A percentile compares a stretch with the other conserved stretches of the same genome.
Evolutionary conservation across 2,113 vertebrate genomes (phyloP).

Genomic region (Platanista minor): DNA sequence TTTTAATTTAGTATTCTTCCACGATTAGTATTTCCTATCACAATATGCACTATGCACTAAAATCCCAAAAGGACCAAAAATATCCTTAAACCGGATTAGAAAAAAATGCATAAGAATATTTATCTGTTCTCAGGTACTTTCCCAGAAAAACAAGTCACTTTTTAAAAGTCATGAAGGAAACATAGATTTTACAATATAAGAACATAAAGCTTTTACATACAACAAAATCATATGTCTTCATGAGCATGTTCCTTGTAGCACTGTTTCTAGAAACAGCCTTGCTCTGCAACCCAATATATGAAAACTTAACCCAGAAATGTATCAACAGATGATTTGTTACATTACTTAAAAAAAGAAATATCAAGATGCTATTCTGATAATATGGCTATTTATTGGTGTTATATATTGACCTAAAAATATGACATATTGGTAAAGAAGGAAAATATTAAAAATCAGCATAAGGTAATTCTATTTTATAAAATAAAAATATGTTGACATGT

Average conservation of each 20-base stretch:
- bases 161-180: neutral
- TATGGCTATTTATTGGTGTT: neutral
- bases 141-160: neutral
- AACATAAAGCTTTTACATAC: neutral
- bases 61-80: conserved; percentile 9
- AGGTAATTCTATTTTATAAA: neutral
- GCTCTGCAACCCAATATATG: neutral
- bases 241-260: neutral
- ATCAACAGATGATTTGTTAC: neutral
- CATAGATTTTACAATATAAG: conserved; percentile 16
- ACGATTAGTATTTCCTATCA: neutral
- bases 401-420: neutral
- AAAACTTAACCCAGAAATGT: conserved; percentile 2
- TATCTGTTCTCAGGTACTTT: neutral
- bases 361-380: neutral
- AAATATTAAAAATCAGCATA: conserved; percentile 5
- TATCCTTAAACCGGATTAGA: neutral
- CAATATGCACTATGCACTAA: neutral
- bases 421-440: neutral
- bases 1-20: neutral
- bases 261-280: neutral
- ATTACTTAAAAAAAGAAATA: neutral
- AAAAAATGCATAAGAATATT: neutral
- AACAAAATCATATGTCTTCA: neutral
- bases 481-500: neutral